Conservation (phyloP, 2,113 vertebrate genomes). For the Uropsilus gracilis region DNA sequence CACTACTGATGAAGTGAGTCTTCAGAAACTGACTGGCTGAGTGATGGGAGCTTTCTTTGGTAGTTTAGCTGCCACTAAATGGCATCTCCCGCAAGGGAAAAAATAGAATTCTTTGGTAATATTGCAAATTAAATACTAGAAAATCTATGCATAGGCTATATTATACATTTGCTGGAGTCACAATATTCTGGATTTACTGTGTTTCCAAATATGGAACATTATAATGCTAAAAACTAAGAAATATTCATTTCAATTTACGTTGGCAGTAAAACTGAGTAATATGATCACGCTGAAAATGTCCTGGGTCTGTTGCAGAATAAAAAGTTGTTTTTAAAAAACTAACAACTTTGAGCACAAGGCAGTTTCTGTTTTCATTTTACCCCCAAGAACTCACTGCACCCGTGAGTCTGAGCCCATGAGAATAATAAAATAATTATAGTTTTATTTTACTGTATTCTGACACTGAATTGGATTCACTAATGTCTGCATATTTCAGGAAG, state of each 20-base stretch:
- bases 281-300: constrained; percentile 75
- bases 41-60: neutral
- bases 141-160: neutral
- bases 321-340: constrained; percentile 77
- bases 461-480: constrained; percentile 80
- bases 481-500: constrained; percentile 78
- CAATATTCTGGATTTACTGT: constrained; percentile 57
- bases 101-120: neutral
- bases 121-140: neutral
- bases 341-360: constrained; percentile 83
- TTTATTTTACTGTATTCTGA: constrained; percentile 83
- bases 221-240: constrained; percentile 83
- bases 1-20: neutral
- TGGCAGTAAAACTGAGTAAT: constrained; percentile 79
- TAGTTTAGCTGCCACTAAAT: neutral
- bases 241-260: constrained; percentile 83
- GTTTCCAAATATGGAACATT: constrained; percentile 79
- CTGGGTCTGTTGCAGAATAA: constrained; percentile 76
- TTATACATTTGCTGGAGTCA: neutral
- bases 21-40: neutral
- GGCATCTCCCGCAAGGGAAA: neutral
- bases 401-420: constrained; percentile 80
- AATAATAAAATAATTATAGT: constrained; percentile 85
- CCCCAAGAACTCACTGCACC: constrained; percentile 81
- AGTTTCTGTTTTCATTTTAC: constrained; percentile 86